These are phyloP conservation scores for Heliconius hewitsoni DNA, from an alignment of 1,140 invertebrate genomes.

Conservation along the genomic window DNA sequence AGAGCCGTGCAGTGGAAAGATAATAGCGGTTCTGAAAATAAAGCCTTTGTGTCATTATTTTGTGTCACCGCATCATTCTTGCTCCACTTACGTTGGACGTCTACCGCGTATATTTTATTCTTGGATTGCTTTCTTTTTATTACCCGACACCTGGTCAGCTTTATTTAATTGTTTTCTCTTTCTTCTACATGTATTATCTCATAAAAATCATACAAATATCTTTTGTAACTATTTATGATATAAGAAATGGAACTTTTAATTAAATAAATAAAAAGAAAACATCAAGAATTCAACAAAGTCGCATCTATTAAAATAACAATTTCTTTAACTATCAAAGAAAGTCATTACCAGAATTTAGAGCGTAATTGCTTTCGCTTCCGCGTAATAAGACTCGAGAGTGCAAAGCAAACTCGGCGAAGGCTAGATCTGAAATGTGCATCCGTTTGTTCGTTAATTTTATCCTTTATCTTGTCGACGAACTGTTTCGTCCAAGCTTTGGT, in stretches of 20 bases:
- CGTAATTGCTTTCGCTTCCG: slow-evolving; percentile 26
- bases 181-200: too few species aligned
- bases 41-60: slow-evolving; percentile 26
- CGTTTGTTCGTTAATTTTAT: slow-evolving; percentile 54
- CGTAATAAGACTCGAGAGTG: slow-evolving; percentile 31
- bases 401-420: slow-evolving; percentile 32
- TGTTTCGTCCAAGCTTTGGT: slow-evolving; percentile 55
- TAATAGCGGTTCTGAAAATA: slow-evolving; percentile 25
- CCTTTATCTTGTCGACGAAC: slow-evolving; percentile 61
- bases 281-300: neutral
- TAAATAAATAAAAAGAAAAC: too few species aligned
- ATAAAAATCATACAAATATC: too few species aligned
- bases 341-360: slow-evolving; percentile 20
- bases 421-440: slow-evolving; percentile 49
- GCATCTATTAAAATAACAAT: neutral
- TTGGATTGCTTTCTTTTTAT: neutral
- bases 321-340: slow-evolving; percentile 25
- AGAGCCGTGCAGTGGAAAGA: slow-evolving; percentile 19
- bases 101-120: slow-evolving; percentile 9
- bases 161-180: neutral
- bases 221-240: too few species aligned
- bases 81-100: slow-evolving; percentile 12
- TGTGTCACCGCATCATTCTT: slow-evolving; percentile 14
- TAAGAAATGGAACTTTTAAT: too few species aligned
- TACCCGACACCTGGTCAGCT: neutral